phyloP scores from a whole-genome alignment of 2,113 vertebrate species.

The Phalacrocorax pelagicus region DNA sequence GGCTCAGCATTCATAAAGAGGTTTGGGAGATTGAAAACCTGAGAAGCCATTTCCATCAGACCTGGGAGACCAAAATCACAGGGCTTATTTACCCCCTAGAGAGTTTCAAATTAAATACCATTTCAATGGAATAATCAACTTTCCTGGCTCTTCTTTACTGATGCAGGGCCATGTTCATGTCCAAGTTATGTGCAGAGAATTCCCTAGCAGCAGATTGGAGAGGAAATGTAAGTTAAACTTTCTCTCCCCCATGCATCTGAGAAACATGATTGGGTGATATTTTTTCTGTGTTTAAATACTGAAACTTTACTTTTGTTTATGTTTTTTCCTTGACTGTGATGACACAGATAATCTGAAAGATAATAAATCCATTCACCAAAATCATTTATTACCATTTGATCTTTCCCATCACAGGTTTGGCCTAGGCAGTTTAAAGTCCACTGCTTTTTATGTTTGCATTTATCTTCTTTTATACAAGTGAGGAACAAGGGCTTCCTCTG shows the following conservation, averaged over 20 bases:
- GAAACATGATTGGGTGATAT: not conserved
- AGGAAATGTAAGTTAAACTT: not conserved
- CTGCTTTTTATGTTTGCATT: not conserved
- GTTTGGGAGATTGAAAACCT: not conserved
- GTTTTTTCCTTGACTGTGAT: not conserved
- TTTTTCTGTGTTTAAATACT: not conserved
- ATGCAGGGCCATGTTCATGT: not conserved
- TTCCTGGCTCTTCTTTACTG: not conserved
- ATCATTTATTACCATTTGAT: not conserved
- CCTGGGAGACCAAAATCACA: not conserved
- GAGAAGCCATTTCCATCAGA: not conserved
- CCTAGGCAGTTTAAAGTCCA: not conserved
- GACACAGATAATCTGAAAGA: not conserved
- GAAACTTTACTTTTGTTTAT: not conserved
- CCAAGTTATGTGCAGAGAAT: not conserved
- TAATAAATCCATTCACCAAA: not conserved
- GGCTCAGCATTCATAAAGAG: not conserved
- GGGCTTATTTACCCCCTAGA: not conserved
- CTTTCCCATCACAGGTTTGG: not conserved
- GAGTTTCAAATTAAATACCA: not conserved
- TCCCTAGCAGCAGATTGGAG: not conserved
- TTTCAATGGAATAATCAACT: not conserved
- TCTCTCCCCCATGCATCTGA: not conserved
- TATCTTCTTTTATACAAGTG: not conserved
- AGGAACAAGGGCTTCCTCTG: not conserved